phyloP scores from a whole-genome alignment of 2,888 invertebrate genomes.

The Lithophane socia region DNA sequence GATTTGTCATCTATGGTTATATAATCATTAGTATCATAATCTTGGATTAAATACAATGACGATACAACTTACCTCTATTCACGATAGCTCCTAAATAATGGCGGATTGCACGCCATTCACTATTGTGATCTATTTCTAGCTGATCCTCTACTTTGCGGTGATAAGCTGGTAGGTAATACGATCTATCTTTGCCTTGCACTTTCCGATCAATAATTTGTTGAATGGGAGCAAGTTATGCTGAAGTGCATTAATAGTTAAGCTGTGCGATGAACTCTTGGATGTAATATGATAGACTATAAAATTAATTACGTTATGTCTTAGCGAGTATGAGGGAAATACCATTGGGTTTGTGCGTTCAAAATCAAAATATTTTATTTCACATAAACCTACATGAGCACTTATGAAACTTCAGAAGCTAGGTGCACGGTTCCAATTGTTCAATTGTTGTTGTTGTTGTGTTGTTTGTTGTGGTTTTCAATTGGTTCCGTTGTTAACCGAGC shows the following conservation, averaged over 20 bases:
- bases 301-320: conserved; percentile 6
- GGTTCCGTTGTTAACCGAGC: background rate
- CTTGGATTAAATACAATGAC: background rate
- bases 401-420: too few relatives aligned
- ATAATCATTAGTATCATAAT: too few relatives aligned
- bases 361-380: too few relatives aligned
- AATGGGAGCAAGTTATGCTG: conserved; percentile 27
- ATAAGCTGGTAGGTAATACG: conserved; percentile 23
- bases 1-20: too few relatives aligned
- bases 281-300: conserved; percentile 8
- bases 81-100: conserved; percentile 14
- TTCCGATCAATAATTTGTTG: conserved; percentile 43
- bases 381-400: too few relatives aligned
- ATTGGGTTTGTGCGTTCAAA: background rate
- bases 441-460: too few relatives aligned
- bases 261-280: conserved; percentile 12
- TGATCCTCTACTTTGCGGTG: conserved; percentile 17
- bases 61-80: conserved; percentile 6
- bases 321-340: background rate
- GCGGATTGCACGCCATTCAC: conserved; percentile 5
- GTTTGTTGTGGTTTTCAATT: too few relatives aligned
- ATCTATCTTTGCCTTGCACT: conserved; percentile 20
- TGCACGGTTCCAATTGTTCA: too few relatives aligned
- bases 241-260: conserved; percentile 34
- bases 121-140: conserved; percentile 13